Conservation (phyloP, 2,113 vertebrate species). For the Cheirogaleus medius region DNA sequence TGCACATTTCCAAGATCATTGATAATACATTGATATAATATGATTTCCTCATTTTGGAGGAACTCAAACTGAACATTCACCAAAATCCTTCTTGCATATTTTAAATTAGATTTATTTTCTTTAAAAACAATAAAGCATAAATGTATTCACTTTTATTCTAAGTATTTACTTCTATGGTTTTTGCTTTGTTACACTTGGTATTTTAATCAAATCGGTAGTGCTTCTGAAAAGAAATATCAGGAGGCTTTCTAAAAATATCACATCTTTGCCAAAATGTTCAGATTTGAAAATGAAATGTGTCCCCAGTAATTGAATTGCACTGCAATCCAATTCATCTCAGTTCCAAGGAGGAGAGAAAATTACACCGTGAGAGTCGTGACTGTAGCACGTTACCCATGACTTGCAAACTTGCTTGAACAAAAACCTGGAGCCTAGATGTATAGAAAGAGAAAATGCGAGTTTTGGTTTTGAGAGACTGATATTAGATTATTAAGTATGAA, state of each 20-base stretch:
- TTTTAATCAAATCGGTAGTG: conserved; percentile 37
- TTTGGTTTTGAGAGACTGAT: not conserved
- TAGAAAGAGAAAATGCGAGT: not conserved
- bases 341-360: conserved; percentile 38
- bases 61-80: not conserved
- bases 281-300: conserved; percentile 66
- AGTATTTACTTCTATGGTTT: conserved; percentile 44
- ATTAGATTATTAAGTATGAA: no score
- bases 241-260: conserved; percentile 71
- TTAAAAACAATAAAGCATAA: not conserved
- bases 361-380: not conserved
- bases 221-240: conserved; percentile 61
- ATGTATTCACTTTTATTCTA: not conserved
- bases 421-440: not conserved
- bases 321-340: conserved; percentile 53
- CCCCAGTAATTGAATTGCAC: conserved; percentile 49
- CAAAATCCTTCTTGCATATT: not conserved
- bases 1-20: not conserved
- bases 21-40: not conserved
- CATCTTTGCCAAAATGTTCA: conserved; percentile 50
- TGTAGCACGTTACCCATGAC: not conserved
- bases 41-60: conserved; percentile 13
- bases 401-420: not conserved
- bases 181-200: conserved; percentile 16
- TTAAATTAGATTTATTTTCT: conserved; percentile 28